Evolutionary conservation across 2,113 vertebrate species (phyloP), one percentile per base, ranked within the genome.

Genomic region (Nycticryphes semicollaris): DNA sequence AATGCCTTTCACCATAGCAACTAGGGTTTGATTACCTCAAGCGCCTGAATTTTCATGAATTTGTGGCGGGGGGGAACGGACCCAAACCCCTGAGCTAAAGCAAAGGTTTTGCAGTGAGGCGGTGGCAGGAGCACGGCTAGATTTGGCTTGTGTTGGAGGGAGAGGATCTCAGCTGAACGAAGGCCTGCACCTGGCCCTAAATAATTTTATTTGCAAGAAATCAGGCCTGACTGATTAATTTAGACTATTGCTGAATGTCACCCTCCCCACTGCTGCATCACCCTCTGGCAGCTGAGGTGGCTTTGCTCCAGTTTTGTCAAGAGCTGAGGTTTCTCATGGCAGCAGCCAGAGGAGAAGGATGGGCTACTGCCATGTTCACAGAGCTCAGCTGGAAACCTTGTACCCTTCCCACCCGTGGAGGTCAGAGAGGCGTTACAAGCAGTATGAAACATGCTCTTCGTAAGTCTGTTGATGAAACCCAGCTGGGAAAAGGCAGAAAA

Each of bases 1-100:
- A 94, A 93, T 73, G 91, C 70, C 84, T 96, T 73, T 97, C 96
- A 95, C 96, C 95, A 96, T 96, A 96, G 96, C 96, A 97, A 96
- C 96, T 93, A 74, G 77, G 90, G 74, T 77, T 79, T 92, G 84
- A 87, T 92, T 92, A 92, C 91, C 87, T 92, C 89, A 35, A 82
- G 91, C 35, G 1, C 86, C 91, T 93, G 87, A 91, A 95, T 97
- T 97, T 96, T 89, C 80, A 84, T 91, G 78, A 91, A 59, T 91
- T 84, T 85, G 70, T 74, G 51, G 25, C 12, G 0, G 15, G 7
- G 63, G 77, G 43, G 73, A 64, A 73, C 0, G 0, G n/a, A 69
- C 89, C 93, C 77, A 66, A 94, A 94, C 59, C 48, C 69, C 69
- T 45, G 81, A 77, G 83, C 83, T 86, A 39, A 85, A 79, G 79